Base-by-base conservation (phyloP, 2,797 vertebrate species). In the Cetoscarus ocellatus region DNA sequence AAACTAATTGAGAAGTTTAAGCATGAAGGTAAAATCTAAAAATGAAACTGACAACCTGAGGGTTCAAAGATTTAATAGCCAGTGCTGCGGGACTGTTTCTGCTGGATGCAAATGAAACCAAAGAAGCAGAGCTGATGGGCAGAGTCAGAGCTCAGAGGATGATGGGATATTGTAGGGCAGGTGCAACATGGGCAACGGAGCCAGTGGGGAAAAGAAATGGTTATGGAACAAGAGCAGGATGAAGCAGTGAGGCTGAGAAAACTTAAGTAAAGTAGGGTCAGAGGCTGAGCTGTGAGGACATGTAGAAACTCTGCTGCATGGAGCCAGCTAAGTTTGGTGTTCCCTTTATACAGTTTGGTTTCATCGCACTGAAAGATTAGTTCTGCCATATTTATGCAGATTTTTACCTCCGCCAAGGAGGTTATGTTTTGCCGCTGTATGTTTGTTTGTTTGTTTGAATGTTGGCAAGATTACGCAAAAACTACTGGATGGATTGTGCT, bases 131-230 rank as follows among this genome's bases (percentile, higher is more conserved):
- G 50, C 71, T 76, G 61, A 66, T 45, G 39, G 72, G 56, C 62
- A 57, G 72, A 70, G 80, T 58, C 19, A 51, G 74, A 61, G 56
- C 67, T 70, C 58, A 66, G 57, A 65, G 50, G 17, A 55, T 81
- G 74, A 85, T 66, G 71, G 65, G 79, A 80, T 73, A 36, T 61
- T 67, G 56, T 51, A 61, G 76, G 51, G 69, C 73, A 85, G 74
- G 62, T 85, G 62, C 76, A 82, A 69, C 76, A 64, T 57, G 70
- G 68, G 67, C 63, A 69, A 73, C 54, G 13, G 49, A 47, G 61
- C 53, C 73, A 79, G 15, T 6, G 6, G 71, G 73, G 65, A 55
- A 71, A 77, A 68, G 18, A 69, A 75, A 67, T 52, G 52, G 60
- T 76, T 73, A 64, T 44, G 54, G 68, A 81, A 73, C 61, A 79